phyloP scores from a whole-genome alignment of 2,113 vertebrate species.

The Orthonyx spaldingii region DNA sequence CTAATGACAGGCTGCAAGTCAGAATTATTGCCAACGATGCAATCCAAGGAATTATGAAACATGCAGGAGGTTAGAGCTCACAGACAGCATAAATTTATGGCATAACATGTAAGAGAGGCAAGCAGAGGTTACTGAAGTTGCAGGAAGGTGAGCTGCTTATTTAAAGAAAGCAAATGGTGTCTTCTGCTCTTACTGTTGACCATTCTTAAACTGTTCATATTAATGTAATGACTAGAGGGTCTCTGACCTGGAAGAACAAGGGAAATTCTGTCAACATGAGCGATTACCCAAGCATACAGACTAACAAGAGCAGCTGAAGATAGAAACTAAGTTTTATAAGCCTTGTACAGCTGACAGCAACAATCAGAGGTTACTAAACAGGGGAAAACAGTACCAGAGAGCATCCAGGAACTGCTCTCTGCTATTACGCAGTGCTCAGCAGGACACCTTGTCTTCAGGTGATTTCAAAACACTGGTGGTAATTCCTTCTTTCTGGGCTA shows the following conservation, averaged over 20 bases:
- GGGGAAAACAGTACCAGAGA: not conserved
- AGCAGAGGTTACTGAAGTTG: not conserved
- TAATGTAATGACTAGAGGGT: conserved; percentile 18
- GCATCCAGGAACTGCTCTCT: not conserved
- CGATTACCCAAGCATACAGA: conserved; percentile 6
- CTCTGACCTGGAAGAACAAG: conserved; percentile 30
- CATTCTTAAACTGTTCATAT: conserved; percentile 1
- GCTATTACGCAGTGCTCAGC: not conserved
- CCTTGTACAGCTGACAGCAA: not conserved
- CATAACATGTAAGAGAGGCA: not conserved
- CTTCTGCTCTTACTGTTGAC: conserved; percentile 1
- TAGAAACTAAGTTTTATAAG: conserved; percentile 5
- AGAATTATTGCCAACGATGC: conserved; percentile 24
- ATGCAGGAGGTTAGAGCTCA: not conserved
- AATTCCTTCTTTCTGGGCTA: not conserved
- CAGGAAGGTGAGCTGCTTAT: not conserved
- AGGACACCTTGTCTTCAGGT: not conserved
- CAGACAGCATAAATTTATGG: not conserved
- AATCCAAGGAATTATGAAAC: not conserved
- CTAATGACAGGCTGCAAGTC: not conserved
- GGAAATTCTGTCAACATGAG: conserved; percentile 28
- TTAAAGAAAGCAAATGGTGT: not conserved
- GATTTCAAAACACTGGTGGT: not conserved
- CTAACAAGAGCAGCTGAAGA: not conserved
- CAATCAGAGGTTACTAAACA: conserved; percentile 16